Conservation (phyloP, 2,797 vertebrate genomes). For the Gambelia wislizenii region DNA sequence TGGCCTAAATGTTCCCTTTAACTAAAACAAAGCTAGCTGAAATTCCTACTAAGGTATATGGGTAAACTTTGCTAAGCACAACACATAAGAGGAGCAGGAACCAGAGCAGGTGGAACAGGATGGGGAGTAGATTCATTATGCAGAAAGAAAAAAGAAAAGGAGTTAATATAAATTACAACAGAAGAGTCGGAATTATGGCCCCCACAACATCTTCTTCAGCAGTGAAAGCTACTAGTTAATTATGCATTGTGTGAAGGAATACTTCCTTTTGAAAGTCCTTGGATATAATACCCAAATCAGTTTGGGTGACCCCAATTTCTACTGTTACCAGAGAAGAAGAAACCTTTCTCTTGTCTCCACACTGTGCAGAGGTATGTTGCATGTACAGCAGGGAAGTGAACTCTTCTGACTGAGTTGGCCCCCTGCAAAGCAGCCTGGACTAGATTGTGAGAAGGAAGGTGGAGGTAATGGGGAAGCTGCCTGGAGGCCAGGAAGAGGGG, state of each 20-base stretch:
- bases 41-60: neutral
- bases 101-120: neutral
- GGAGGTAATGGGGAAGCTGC: neutral
- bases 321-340: neutral
- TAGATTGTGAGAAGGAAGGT: neutral
- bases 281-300: neutral
- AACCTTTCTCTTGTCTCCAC: neutral
- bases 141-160: neutral
- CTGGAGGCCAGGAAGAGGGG: slow-evolving; percentile 8
- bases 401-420: neutral
- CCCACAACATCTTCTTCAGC: neutral
- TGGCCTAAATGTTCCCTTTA: neutral
- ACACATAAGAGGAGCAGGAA: neutral
- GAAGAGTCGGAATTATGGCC: neutral
- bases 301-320: neutral
- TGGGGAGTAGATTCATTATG: neutral
- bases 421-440: slow-evolving; percentile 6
- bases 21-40: neutral
- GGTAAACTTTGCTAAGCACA: neutral
- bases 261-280: neutral
- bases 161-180: neutral
- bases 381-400: neutral
- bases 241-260: neutral
- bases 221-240: slow-evolving; percentile 11
- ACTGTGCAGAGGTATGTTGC: no score